Evolutionary conservation across 2,113 vertebrate genomes (phyloP).

Genomic region (Phocoena sinus): DNA sequence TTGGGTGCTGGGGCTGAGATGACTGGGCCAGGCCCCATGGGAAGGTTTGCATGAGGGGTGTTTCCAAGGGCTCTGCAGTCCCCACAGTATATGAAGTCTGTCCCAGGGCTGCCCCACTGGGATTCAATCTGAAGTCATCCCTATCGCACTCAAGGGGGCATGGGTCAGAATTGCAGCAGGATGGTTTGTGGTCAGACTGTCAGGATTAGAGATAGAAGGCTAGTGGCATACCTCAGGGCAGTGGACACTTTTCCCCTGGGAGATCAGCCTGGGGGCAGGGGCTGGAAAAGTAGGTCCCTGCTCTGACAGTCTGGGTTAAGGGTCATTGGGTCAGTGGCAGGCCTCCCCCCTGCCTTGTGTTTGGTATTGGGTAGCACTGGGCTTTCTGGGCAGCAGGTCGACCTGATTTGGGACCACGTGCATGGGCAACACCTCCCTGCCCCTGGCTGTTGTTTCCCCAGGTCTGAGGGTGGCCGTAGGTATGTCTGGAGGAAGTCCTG

Average conservation of each 20-base stretch:
- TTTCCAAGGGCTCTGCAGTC: neutral
- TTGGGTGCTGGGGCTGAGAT: neutral
- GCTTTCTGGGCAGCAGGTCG: conserved; percentile 39
- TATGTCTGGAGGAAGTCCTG: conserved; percentile 4
- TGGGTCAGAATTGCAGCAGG: neutral
- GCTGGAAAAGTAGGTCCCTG: neutral
- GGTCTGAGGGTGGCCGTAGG: conserved; percentile 20
- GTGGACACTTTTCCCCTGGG: neutral
- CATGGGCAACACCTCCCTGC: conserved; percentile 18
- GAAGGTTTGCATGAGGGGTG: neutral
- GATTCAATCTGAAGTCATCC: neutral
- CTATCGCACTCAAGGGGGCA: neutral
- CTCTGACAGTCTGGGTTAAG: neutral
- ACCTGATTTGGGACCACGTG: conserved; percentile 44
- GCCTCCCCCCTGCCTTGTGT: neutral
- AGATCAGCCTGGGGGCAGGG: neutral
- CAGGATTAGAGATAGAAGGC: neutral
- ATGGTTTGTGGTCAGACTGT: neutral
- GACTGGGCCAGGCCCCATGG: neutral
- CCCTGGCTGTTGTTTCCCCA: conserved; percentile 52
- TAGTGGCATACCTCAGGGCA: neutral
- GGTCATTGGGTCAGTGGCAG: neutral
- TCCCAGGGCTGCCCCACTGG: neutral
- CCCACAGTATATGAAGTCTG: neutral
- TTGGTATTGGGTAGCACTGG: conserved; percentile 30